Evolutionary conservation across 30 jellyfish, hydroid and myxozoan species (phyloP).

Genomic region (Mastigias papua): DNA sequence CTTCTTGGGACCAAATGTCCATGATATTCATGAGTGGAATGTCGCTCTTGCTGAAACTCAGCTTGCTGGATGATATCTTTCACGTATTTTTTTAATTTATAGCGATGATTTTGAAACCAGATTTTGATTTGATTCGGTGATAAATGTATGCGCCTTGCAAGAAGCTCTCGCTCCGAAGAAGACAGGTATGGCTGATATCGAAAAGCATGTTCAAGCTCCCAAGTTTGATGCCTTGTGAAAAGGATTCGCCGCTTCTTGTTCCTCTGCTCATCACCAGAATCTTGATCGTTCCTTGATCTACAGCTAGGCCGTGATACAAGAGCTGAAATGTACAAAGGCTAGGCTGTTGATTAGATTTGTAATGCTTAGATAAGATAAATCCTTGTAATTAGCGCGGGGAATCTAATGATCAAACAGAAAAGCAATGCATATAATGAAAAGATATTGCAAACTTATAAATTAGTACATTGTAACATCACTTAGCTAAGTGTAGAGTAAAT

Average conservation of each 20-base stretch:
- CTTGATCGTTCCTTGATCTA: neutral
- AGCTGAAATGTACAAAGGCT: neutral
- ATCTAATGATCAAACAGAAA: too few relatives aligned
- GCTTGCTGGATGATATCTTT: conserved; percentile 90
- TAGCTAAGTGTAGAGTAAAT: too few relatives aligned
- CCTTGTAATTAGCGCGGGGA: too few relatives aligned
- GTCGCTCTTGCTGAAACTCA: conserved; percentile 56
- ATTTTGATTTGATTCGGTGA: conserved; percentile 97
- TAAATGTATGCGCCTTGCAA: conserved; percentile 80
- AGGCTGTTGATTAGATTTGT: neutral
- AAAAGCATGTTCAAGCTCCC: conserved; percentile 94
- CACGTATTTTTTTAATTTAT: conserved; percentile 85
- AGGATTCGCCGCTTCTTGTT: conserved; percentile 87
- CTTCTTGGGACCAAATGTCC: neutral
- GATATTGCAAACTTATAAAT: too few relatives aligned
- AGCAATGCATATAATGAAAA: too few relatives aligned
- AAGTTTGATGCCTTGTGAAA: conserved; percentile 90
- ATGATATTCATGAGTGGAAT: neutral
- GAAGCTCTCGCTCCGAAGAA: conserved; percentile 90
- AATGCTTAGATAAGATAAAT: neutral
- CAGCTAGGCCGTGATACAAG: neutral
- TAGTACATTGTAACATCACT: too few relatives aligned
- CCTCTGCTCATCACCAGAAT: conserved; percentile 39
- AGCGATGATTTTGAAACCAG: conserved; percentile 98
- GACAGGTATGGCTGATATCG: conserved; percentile 93